Conservation (phyloP, 2,888 invertebrate species). For the Drosophila niveifrons region DNA sequence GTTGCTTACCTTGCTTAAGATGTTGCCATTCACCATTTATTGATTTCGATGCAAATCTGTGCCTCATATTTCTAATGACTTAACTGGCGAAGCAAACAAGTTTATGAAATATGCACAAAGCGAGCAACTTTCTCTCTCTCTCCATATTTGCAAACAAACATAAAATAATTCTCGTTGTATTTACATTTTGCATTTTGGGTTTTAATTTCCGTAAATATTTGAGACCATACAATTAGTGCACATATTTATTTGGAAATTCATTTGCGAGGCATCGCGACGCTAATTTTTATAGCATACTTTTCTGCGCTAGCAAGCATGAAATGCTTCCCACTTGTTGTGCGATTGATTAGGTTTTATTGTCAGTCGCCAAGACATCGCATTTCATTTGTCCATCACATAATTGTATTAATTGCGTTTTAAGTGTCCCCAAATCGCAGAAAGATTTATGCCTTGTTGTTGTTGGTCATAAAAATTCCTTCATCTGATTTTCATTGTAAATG, state of each 20-base stretch:
- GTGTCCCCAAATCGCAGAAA: background rate
- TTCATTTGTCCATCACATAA: background rate
- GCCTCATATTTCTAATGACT: background rate
- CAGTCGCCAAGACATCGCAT: background rate
- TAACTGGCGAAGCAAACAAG: background rate
- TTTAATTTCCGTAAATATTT: background rate
- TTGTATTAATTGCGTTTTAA: background rate
- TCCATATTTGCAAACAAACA: constrained; percentile 2
- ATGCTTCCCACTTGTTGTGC: background rate
- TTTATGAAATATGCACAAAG: constrained; percentile 12
- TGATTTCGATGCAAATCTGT: constrained; percentile 51
- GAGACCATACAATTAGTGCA: background rate
- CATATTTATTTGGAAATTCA: background rate
- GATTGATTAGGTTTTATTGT: constrained; percentile 7
- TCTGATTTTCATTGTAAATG: too few relatives aligned
- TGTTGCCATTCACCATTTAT: constrained; percentile 50
- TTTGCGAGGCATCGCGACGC: background rate
- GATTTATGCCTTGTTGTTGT: too few relatives aligned
- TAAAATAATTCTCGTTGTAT: background rate
- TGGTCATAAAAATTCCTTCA: too few relatives aligned
- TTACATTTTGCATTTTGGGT: background rate
- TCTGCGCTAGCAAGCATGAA: background rate
- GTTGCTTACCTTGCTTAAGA: constrained; percentile 28
- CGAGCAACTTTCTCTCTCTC: background rate
- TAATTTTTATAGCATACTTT: constrained; percentile 5